These are phyloP conservation scores for Agrochola macilenta DNA, from an alignment of 2,888 invertebrate genomes.

Conservation along the genomic window DNA sequence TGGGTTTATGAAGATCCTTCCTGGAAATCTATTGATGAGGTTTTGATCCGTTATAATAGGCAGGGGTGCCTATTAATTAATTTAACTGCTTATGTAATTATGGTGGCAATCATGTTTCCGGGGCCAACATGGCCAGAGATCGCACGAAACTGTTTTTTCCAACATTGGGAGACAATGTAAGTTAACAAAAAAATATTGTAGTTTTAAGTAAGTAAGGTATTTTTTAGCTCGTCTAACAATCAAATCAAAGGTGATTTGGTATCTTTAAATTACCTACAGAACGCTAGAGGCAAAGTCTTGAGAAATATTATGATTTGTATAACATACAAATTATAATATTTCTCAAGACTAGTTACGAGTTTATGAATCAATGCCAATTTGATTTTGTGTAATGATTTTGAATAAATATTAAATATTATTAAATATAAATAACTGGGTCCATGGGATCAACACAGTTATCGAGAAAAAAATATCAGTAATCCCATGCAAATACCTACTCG, in stretches of 20 bases:
- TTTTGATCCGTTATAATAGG: constrained; percentile 6
- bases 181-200: too few species aligned
- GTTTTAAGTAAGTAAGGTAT: too few species aligned
- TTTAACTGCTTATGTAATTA: not conserved
- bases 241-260: not conserved
- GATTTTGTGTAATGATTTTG: not conserved
- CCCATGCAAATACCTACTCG: too few species aligned
- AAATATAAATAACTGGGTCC: too few species aligned
- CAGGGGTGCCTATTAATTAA: not conserved
- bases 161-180: not conserved
- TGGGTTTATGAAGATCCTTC: constrained; percentile 14
- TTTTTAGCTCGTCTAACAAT: too few species aligned
- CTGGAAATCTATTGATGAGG: not conserved
- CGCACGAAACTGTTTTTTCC: too few species aligned
- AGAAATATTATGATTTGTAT: not conserved
- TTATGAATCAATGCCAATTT: not conserved
- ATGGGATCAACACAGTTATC: too few species aligned
- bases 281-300: not conserved
- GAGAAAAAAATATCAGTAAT: too few species aligned
- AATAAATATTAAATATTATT: not conserved
- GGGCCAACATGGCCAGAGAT: not conserved
- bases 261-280: not conserved
- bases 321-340: too few species aligned
- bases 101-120: not conserved
- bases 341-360: too few species aligned